These are phyloP conservation scores for Rhynchonycteris naso DNA, from an alignment of 2,797 vertebrate genomes.

Conservation along the genomic window DNA sequence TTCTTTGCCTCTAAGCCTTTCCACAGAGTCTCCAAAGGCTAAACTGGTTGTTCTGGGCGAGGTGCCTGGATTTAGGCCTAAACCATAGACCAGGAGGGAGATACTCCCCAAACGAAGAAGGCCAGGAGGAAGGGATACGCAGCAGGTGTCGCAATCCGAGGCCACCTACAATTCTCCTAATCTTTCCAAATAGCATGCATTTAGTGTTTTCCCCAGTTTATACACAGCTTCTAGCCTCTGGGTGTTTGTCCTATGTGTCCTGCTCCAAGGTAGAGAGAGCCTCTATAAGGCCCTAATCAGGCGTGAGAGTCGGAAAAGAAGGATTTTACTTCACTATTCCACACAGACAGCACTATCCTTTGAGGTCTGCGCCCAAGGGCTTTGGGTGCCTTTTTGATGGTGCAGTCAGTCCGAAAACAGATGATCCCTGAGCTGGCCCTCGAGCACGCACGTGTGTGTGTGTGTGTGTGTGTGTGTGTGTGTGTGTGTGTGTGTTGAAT, in stretches of 20 bases:
- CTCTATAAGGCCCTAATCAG: rapidly evolving
- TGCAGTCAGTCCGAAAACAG: neutral
- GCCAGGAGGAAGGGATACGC: neutral
- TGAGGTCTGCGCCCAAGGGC: rapidly evolving
- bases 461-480: neutral
- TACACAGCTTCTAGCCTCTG: neutral
- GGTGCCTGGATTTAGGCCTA: neutral
- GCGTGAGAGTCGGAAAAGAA: rapidly evolving
- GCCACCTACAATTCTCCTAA: neutral
- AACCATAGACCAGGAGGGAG: neutral
- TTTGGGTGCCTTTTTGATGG: rapidly evolving
- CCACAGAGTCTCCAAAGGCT: neutral
- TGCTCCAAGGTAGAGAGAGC: neutral
- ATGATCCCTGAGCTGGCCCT: neutral
- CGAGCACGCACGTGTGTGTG: neutral
- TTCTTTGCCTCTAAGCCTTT: neutral
- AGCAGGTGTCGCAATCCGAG: neutral
- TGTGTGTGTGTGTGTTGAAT: rapidly evolving
- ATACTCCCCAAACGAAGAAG: rapidly evolving
- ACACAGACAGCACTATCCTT: too few species aligned
- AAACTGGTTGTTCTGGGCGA: neutral
- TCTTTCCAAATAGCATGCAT: neutral
- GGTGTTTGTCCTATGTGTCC: neutral
- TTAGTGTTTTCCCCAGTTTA: neutral
- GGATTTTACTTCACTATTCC: neutral